Evolutionary conservation across 2,797 vertebrate species (phyloP).

Genomic region (Coregonus ussuriensis): DNA sequence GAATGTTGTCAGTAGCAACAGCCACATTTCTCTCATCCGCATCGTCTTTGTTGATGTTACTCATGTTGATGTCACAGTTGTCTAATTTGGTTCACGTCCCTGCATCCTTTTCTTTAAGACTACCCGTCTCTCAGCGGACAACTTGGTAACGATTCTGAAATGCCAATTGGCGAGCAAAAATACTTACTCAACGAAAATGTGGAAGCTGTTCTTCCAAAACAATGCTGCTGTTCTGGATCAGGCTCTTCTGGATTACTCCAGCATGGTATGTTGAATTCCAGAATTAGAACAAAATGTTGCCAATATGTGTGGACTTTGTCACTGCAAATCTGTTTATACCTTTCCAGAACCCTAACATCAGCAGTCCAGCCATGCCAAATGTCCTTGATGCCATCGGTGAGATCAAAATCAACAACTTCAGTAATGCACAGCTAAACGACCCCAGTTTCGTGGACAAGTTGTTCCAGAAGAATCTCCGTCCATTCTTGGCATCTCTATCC

Average conservation of each 20-base stretch:
- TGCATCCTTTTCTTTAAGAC: neutral
- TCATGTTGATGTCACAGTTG: conserved; percentile 5
- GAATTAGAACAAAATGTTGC: too few relatives aligned
- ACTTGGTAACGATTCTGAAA: conserved; percentile 34
- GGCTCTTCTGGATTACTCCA: too few relatives aligned
- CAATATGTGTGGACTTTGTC: too few relatives aligned
- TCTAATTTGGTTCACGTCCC: neutral
- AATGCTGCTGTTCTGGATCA: conserved; percentile 27
- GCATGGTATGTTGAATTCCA: too few relatives aligned
- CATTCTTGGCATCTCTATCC: conserved; percentile 51
- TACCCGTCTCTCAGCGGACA: neutral
- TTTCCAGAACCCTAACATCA: too few relatives aligned
- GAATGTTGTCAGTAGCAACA: neutral
- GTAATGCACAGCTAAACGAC: neutral
- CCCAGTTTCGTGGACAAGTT: too few relatives aligned
- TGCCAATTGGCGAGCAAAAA: conserved; percentile 37
- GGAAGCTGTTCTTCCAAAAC: neutral
- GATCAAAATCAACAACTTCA: neutral
- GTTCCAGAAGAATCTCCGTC: conserved; percentile 25
- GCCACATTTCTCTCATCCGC: neutral
- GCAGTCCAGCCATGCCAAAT: too few relatives aligned
- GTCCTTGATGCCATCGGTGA: too few relatives aligned
- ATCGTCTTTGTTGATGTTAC: neutral
- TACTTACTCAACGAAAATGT: conserved; percentile 24
- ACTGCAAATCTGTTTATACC: too few relatives aligned